Evolutionary conservation across 1,140 invertebrate species (phyloP), one percentile per base, ranked within the genome.

Genomic region (Scaptomyza graminum): DNA sequence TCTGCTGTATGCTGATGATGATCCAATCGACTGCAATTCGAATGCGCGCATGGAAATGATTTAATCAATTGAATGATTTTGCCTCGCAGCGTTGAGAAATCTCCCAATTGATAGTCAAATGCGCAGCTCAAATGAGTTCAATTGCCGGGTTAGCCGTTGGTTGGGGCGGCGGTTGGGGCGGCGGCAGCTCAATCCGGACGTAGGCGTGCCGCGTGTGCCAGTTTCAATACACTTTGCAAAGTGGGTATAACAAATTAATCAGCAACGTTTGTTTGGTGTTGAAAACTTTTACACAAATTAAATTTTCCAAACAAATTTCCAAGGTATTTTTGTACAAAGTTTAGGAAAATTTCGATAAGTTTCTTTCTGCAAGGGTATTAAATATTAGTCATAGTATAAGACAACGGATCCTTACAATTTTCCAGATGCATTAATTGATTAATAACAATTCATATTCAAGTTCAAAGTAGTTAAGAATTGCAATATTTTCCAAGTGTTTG

Each of bases 351-450:
- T 12, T 39, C 12, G 18, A 22, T 0, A 3, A 22, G 18, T 22
- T 22, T 3, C 18, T 3, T 2, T 39, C 37, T 11, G 0, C 37
- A n/a, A 41, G 37, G 37, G 37, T 41, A 41, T 41, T 41, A 9
- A 41, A 41, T 12, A 12, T 41, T 12, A 5, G 12, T 8, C n/a
- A 5, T 41, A 5, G 37, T 3, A n/a, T 34, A 6, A 2, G 7
- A 34, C 18, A 22, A 2, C 0, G 2, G 8, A n/a, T 41, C 37
- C n/a, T 41, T 41, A 6, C n/a, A 1, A 12, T 8, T 41, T 41
- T 41, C 12, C 74, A 75, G 71, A 65, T 87, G 75, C 71, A 88
- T 76, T 83, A 85, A 87, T 87, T 88, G 69, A 74, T 83, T 83
- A 88, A 88, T 55, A 77, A 77, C 66, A 69, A 83, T 76, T 65